Evolutionary conservation across 2,797 vertebrate species (phyloP).

Genomic region (Parambassis ranga): DNA sequence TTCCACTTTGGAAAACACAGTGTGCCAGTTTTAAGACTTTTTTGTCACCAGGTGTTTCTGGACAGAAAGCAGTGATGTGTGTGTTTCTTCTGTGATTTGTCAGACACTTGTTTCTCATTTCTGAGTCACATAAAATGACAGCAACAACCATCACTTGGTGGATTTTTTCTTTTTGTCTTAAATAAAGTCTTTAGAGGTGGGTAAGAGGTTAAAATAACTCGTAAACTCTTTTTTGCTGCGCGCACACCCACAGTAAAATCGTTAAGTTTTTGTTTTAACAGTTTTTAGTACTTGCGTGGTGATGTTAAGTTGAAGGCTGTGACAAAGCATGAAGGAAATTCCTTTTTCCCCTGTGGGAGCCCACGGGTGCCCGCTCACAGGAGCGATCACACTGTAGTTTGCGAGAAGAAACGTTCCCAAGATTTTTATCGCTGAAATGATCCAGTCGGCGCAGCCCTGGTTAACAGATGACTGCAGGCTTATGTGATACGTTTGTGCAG

Average conservation of each 20-base stretch:
- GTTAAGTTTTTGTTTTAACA: neutral
- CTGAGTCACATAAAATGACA: slow-evolving; percentile 25
- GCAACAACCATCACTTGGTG: neutral
- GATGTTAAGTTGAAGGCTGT: slow-evolving; percentile 26
- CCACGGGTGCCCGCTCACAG: slow-evolving; percentile 44
- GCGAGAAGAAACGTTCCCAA: slow-evolving; percentile 72
- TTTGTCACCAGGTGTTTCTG: slow-evolving; percentile 40
- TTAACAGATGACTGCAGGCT: slow-evolving; percentile 39
- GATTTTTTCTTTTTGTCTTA: neutral
- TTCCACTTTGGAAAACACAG: neutral
- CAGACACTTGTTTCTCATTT: slow-evolving; percentile 46
- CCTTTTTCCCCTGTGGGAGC: slow-evolving; percentile 47
- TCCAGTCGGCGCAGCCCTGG: slow-evolving; percentile 20
- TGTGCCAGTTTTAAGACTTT: neutral
- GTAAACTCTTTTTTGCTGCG: slow-evolving; percentile 16
- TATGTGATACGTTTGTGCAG: slow-evolving; percentile 60
- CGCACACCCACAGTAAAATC: neutral
- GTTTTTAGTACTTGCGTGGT: neutral
- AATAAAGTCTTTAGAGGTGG: slow-evolving; percentile 10
- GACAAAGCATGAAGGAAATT: slow-evolving; percentile 64
- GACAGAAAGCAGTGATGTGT: slow-evolving; percentile 32
- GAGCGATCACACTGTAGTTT: slow-evolving; percentile 52
- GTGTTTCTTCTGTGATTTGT: slow-evolving; percentile 38
- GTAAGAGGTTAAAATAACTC: slow-evolving; percentile 33
- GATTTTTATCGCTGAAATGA: slow-evolving; percentile 78